Percentiles rank a stretch among this genome's conserved stretches.
These are phyloP conservation scores for Aphis gossypii DNA, from an alignment of 1,140 invertebrate genomes.

Conservation along the genomic window DNA sequence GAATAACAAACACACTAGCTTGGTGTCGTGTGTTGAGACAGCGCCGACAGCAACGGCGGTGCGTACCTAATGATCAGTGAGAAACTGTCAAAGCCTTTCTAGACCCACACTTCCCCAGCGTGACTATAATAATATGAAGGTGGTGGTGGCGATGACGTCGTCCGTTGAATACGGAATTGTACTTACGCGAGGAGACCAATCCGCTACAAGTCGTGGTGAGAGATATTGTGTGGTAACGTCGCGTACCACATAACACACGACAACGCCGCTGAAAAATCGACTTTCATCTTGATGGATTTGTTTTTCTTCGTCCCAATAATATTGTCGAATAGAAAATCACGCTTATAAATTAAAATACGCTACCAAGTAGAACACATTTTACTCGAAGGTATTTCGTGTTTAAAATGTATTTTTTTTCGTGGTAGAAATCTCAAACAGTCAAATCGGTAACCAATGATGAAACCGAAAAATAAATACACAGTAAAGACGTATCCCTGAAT, in stretches of 20 bases:
- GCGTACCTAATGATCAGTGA: background rate
- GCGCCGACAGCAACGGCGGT: background rate
- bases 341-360: background rate
- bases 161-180: background rate
- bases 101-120: no score
- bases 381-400: background rate
- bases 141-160: no score
- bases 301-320: background rate
- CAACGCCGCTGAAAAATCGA: background rate
- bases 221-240: constrained; percentile 22
- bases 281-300: background rate
- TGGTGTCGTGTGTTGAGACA: background rate
- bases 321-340: background rate
- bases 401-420: no score
- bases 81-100: background rate
- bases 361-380: background rate
- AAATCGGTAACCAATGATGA: no score
- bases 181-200: background rate
- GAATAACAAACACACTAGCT: background rate
- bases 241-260: background rate
- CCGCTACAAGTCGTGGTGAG: no score
- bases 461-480: no score
- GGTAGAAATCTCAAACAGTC: no score
- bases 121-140: no score
- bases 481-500: no score